Evolutionary conservation across 1,140 invertebrate species (phyloP), one percentile per base, ranked within the genome.

Genomic region (Cydia amplana): DNA sequence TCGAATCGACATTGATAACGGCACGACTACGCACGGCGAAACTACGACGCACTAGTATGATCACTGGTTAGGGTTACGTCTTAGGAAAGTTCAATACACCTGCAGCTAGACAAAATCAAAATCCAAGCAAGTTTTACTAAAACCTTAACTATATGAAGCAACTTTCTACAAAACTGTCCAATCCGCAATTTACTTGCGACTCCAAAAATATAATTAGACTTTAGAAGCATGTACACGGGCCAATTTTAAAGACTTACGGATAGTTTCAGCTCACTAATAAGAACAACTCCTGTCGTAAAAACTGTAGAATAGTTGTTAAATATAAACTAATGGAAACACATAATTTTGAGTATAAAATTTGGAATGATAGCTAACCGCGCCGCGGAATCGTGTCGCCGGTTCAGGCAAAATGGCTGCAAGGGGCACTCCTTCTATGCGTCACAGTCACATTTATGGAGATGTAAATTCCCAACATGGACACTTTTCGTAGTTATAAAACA

Each of bases 401-500:
- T 87, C 85, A 82, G 82, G 89, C 92, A 93, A 93, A 93, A 93
- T 93, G 93, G 93, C 93, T 93, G 85, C 83, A 85, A 89, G 82
- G 87, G 92, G 88, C 93, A 93, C 93, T 93, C 93, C 92, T 93
- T 87, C 91, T 90, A 92, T 93, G 93, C 93, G 93, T 93, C 93
- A 93, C 91, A 92, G 81, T 89, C 91, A 92, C 89, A 85, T 86
- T 79, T 83, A 80, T 79, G 75, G 78, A 78, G 83, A 81, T 82
- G 83, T 65, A 74, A 82, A 83, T 83, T 85, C 81, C 81, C 74
- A 83, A 83, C 46, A 81, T 74, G 76, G 67, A 78, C 86, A 88
- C 87, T 87, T 78, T 64, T 75, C 75, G 81, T 73, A 78, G 10
- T 36, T 16, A 64, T 49, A 23, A 65, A 81, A 81, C 88, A 90